Base-by-base conservation (phyloP, 2,113 vertebrate genomes). In the Cettia cetti region DNA sequence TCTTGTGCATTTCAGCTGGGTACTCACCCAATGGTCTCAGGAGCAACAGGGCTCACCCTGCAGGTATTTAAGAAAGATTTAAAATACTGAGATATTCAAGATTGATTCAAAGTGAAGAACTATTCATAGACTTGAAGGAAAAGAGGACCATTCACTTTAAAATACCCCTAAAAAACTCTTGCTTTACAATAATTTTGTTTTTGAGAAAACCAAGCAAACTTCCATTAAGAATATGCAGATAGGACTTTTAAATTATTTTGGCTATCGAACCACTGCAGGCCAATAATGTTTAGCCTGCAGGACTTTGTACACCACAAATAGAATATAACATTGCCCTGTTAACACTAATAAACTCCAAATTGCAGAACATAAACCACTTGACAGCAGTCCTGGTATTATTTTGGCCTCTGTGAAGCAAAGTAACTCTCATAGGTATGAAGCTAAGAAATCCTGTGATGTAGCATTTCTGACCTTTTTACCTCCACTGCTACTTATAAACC, bases 311-410 rank as follows among this genome's bases (percentile, higher is more conserved):
- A 70, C 14, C 53, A 75, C 66, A 89, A 76, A 91, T 40, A 70
- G 13, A 21, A 64, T 71, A 78, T 79, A 95, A 50, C 11, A 57
- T 95, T 91, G 93, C n/a, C 33, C 12, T 89, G 40, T 94, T 97
- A 95, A 86, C 83, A 90, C 86, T 86, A 93, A 89, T 92, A 86
- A 95, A 91, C 57, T 95, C 45, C 66, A 87, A 94, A 87, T 50
- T 94, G 74, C 69, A 83, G 77, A 94, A 95, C 56, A 47, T 94
- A 95, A 96, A 96, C 23, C 37, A 82, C 81, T 92, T 97, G 88
- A 94, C 78, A 96, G 70, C 78, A 89, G 37, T 92, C 92, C 85
- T 83, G 75, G 42, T 47, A 92, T 96, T 94, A 91, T 93, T 97
- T 92, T 97, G 79, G 64, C 69, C 57, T 86, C 59, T 68, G 44